A percentile compares a stretch with the other conserved stretches of the same genome.
phyloP scores from a whole-genome alignment of 2,797 vertebrate genomes.

The Catostomus latipinnis region DNA sequence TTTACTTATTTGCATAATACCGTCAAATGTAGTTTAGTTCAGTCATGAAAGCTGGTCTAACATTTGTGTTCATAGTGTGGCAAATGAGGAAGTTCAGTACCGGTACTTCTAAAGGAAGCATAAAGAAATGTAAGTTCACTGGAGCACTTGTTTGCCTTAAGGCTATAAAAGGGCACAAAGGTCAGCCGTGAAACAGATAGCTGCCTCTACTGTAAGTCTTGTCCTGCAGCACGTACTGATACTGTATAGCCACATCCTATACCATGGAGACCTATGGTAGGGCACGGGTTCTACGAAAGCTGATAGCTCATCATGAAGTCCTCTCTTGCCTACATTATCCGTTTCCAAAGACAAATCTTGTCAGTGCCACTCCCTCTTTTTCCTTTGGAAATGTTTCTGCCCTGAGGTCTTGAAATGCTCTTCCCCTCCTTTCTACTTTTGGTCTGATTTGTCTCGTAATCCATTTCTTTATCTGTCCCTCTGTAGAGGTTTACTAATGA shows the following conservation, averaged over 20 bases:
- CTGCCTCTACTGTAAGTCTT: constrained; percentile 56
- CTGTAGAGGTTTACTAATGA: constrained; percentile 96
- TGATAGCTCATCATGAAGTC: constrained; percentile 60
- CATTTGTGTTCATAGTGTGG: constrained; percentile 7
- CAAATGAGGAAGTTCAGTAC: constrained; percentile 18
- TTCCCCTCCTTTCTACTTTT: constrained; percentile 43
- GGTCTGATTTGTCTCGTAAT: constrained; percentile 41
- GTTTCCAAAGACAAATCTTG: constrained; percentile 50
- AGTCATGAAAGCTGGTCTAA: background rate
- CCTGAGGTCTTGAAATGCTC: constrained; percentile 22
- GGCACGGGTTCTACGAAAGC: constrained; percentile 60
- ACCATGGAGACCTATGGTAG: constrained; percentile 29
- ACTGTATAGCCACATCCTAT: constrained; percentile 54
- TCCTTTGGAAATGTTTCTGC: constrained; percentile 51
- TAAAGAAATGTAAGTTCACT: constrained; percentile 4
- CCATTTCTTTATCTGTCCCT: constrained; percentile 61
- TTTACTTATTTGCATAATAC: constrained; percentile 7
- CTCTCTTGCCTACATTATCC: constrained; percentile 51
- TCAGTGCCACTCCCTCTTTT: constrained; percentile 42
- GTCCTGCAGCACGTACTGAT: constrained; percentile 43
- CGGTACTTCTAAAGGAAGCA: constrained; percentile 7
- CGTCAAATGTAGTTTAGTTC: background rate
- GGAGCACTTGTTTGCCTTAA: constrained; percentile 26
- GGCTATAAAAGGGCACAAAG: constrained; percentile 52
- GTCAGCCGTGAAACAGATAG: constrained; percentile 42